A percentile compares a stretch with the other conserved stretches of the same genome.
phyloP scores from a whole-genome alignment of 2,797 vertebrate genomes.

The Nyctalus aviator region DNA sequence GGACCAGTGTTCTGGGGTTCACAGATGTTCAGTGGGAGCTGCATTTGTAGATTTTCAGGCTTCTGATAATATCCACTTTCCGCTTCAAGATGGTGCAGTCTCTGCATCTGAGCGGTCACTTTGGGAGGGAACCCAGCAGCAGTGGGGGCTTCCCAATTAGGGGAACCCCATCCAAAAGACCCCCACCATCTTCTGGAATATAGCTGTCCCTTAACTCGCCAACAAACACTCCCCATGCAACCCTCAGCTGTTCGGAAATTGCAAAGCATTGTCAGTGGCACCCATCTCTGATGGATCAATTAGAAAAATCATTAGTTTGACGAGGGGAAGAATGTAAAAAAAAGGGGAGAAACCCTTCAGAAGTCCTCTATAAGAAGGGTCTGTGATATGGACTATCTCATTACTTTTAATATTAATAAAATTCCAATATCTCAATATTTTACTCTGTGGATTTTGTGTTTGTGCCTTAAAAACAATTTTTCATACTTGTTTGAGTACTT shows the following conservation, averaged over 20 bases:
- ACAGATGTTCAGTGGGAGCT: too few relatives aligned
- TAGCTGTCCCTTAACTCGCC: too few relatives aligned
- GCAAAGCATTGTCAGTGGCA: background rate
- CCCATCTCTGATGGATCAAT: background rate
- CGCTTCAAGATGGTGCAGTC: too few relatives aligned
- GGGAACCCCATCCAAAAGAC: too few relatives aligned
- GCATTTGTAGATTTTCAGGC: too few relatives aligned
- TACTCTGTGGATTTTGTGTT: background rate
- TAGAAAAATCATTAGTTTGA: background rate
- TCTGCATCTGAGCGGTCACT: too few relatives aligned
- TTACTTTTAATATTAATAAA: background rate
- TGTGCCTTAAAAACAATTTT: background rate
- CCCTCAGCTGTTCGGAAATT: background rate
- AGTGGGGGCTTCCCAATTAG: too few relatives aligned
- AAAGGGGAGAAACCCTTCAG: background rate
- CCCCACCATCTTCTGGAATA: too few relatives aligned
- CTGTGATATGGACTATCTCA: background rate
- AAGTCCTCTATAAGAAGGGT: background rate
- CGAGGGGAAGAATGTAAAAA: background rate
- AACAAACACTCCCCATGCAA: too few relatives aligned
- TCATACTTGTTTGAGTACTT: background rate
- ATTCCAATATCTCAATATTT: background rate
- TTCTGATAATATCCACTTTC: too few relatives aligned
- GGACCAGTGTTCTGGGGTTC: too few relatives aligned
- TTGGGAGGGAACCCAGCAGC: too few relatives aligned